Percentiles rank a stretch among this genome's conserved stretches.
Conservation (phyloP, 2,797 vertebrate genomes). For the Dallia pectoralis region DNA sequence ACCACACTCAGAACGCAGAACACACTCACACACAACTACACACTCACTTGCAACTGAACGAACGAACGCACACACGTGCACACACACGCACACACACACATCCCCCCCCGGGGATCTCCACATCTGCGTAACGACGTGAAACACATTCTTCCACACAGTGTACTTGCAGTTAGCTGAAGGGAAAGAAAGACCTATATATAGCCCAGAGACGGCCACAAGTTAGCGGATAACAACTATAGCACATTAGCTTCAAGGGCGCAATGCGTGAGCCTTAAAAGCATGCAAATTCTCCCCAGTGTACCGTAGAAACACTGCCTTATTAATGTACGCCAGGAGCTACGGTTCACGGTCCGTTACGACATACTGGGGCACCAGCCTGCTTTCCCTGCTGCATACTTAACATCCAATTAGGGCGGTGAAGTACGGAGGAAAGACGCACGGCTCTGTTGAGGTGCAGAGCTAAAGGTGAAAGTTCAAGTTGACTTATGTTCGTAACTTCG, state of each 20-base stretch:
- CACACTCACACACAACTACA: background rate
- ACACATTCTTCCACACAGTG: background rate
- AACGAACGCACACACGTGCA: background rate
- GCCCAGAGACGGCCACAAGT: background rate
- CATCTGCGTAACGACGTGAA: slow-evolving; percentile 7
- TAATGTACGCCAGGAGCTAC: slow-evolving; percentile 6
- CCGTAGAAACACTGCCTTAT: background rate
- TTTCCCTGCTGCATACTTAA: slow-evolving; percentile 2
- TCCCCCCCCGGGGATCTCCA: background rate
- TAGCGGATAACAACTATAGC: slow-evolving; percentile 4
- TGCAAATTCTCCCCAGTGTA: background rate
- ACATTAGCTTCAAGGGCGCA: slow-evolving; percentile 6
- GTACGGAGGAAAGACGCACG: background rate
- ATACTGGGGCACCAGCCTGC: background rate
- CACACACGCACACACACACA: slow-evolving; percentile 30
- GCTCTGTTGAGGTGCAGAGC: background rate
- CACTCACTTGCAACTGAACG: background rate
- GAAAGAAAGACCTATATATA: background rate
- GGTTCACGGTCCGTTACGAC: background rate
- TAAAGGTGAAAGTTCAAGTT: background rate
- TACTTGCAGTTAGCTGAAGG: slow-evolving; percentile 3
- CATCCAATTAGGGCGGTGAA: background rate
- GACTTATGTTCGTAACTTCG: background rate
- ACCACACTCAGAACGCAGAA: background rate
- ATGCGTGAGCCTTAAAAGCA: slow-evolving; percentile 3